These are phyloP conservation scores for Tapera naevia DNA, from an alignment of 2,797 vertebrate species.

Conservation along the genomic window DNA sequence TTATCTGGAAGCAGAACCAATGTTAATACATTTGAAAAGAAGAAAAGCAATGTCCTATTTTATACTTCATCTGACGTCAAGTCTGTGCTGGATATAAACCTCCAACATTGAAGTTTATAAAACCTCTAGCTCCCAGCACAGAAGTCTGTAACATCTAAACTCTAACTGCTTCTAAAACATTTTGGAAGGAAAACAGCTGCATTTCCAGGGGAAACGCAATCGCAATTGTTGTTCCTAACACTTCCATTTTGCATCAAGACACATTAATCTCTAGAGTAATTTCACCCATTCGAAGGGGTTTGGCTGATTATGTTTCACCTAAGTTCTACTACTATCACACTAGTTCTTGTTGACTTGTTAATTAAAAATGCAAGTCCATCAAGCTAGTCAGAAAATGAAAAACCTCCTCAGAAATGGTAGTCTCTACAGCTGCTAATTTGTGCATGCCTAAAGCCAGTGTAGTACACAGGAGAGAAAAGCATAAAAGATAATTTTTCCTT, in stretches of 20 bases:
- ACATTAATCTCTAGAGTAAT: slow-evolving; percentile 12
- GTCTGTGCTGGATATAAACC: background rate
- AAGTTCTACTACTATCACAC: background rate
- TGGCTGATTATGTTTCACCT: background rate
- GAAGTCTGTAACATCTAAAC: background rate
- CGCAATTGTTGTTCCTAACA: background rate
- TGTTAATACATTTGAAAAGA: background rate
- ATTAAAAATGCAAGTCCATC: slow-evolving; percentile 66
- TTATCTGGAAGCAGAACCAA: background rate
- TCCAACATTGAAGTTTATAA: background rate
- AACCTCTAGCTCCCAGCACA: background rate
- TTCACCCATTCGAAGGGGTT: slow-evolving; percentile 16
- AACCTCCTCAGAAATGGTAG: slow-evolving; percentile 23
- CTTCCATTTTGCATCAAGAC: background rate
- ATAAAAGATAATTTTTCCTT: slow-evolving; percentile 64
- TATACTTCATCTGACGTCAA: background rate
- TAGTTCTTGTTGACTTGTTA: slow-evolving; percentile 25
- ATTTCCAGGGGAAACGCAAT: background rate
- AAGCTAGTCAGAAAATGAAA: slow-evolving; percentile 2
- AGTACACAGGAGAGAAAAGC: slow-evolving; percentile 50
- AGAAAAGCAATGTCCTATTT: background rate
- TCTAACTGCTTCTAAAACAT: background rate
- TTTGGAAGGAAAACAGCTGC: background rate
- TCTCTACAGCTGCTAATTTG: slow-evolving; percentile 44
- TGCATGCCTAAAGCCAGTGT: slow-evolving; percentile 42